Evolutionary conservation across 2,797 vertebrate genomes (phyloP), one percentile per base, ranked within the genome.

Genomic region (Discoglossus pictus): DNA sequence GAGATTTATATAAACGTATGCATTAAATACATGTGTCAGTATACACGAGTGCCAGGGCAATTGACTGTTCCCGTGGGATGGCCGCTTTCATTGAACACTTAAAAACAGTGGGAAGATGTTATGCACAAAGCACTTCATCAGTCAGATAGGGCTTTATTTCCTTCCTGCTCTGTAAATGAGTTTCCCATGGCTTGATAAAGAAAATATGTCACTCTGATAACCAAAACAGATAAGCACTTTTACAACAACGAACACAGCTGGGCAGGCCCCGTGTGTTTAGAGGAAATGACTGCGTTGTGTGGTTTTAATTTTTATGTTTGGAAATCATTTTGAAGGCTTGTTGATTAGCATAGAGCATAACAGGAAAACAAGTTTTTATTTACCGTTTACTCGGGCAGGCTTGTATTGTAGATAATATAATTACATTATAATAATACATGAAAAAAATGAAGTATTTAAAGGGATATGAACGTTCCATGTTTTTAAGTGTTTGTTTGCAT

Each of bases 101-200:
- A 44, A 62, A 72, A 74, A 61, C 54, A 71, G 66, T 59, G 63
- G 65, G 72, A 74, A 80, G 74, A 51, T 40, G 1, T 51, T 48
- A 55, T 40, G 24, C 13, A 55, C 38, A 71, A 67, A 79, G 15
- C 47, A 56, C 58, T 76, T 78, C 64, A 34, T 42, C 0, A 1
- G 12, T 68, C 50, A 72, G 11, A 53, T 59, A 54, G 52, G 65
- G 64, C 63, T 74, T 58, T 6, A 15, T 67, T 75, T 84, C 67
- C 74, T 81, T 72, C 74, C 76, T 72, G 63, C 61, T 66, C 59
- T 34, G 35, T 39, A 76, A 69, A 74, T 56, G 74, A 52, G 54
- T 79, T 81, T 82, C 79, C 76, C 73, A 52, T 68, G 72, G 71
- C 44, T n/a, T 59, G 59, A 65, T 35, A 61, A 65, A 75, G 55